Base-by-base conservation (phyloP, 2,797 vertebrate genomes). In the Bovichtus variegatus region DNA sequence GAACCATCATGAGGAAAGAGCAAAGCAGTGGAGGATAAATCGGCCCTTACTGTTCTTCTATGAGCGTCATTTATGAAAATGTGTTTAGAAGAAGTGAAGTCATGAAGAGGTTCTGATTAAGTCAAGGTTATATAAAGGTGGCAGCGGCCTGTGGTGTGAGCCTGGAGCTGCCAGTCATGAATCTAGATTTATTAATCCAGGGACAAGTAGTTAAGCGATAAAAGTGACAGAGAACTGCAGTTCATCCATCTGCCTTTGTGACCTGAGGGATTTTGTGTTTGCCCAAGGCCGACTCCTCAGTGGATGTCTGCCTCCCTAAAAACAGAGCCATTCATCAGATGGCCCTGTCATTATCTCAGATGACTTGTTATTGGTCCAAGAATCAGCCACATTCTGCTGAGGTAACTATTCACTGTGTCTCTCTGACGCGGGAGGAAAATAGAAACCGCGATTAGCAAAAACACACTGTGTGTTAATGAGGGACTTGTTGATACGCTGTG, bases 221-320 rank as follows among this genome's bases (percentile, higher is more conserved):
- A 89, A 91, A 91, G 86, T 90, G 87, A 89, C 89, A 81, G 78
- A 87, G 74, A 77, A 79, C 83, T 86, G 86, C 83, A 82, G 64
- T 85, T 84, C 78, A 88, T 90, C 87, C 86, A 89, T 90, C 87
- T 88, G 89, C 84, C 86, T 89, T 85, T 92, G 88, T 88, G 89
- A 92, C 88, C 86, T 74, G 69, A 72, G 86, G 83, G 86, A 89
- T 82, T 90, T 84, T 70, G 71, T 90, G 81, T 91, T 90, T 92
- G 90, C 82, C 80, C 84, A 88, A 91, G 90, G 89, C 86, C 77
- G 6, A 50, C 46, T 88, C 82, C 75, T 75, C 43, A 29, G 51
- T 63, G 79, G 50, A 85, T 40, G 64, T 70, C 71, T 79, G 74
- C 69, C 71, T 83, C 82, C 86, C 76, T 70, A 82, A 88, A 86